Percentiles rank a stretch among this genome's conserved stretches.
Conservation (phyloP, 2,888 invertebrate species). For the Drosophila nr. fundita region DNA sequence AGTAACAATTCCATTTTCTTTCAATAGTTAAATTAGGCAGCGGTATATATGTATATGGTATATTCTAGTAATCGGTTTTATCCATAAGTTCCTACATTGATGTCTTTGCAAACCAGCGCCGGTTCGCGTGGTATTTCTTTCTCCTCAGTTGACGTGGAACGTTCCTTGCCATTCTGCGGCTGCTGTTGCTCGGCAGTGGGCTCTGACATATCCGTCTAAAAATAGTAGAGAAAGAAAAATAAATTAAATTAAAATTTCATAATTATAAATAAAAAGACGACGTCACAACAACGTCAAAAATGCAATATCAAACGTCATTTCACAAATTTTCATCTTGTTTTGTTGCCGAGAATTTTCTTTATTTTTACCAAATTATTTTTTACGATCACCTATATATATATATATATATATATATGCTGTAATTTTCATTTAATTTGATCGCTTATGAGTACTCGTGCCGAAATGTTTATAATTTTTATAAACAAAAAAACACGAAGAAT, state of each 20-base stretch:
- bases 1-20: not conserved
- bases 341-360: constrained; percentile 8
- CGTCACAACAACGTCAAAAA: constrained; percentile 41
- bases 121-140: constrained; percentile 90
- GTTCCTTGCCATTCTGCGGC: constrained; percentile 81
- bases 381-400: constrained; percentile 46
- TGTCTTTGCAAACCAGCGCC: constrained; percentile 91
- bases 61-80: not conserved
- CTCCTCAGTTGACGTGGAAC: constrained; percentile 86
- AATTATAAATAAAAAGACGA: constrained; percentile 63
- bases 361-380: constrained; percentile 48
- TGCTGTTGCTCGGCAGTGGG: constrained; percentile 76
- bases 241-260: constrained; percentile 67
- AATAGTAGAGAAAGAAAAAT: constrained; percentile 69
- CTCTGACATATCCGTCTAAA: constrained; percentile 81
- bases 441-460: constrained; percentile 28
- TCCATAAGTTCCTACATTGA: constrained; percentile 87
- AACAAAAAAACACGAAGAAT: constrained; percentile 46
- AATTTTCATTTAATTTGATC: constrained; percentile 40
- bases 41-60: not conserved
- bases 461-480: constrained; percentile 69
- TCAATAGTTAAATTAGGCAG: not conserved
- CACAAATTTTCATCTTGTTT: constrained; percentile 28
- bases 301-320: constrained; percentile 39
- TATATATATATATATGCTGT: constrained; percentile 28